Percentiles rank a stretch among this genome's conserved stretches.
These are phyloP conservation scores for Leucosticte australis DNA, from an alignment of 2,113 vertebrate species.

Conservation along the genomic window DNA sequence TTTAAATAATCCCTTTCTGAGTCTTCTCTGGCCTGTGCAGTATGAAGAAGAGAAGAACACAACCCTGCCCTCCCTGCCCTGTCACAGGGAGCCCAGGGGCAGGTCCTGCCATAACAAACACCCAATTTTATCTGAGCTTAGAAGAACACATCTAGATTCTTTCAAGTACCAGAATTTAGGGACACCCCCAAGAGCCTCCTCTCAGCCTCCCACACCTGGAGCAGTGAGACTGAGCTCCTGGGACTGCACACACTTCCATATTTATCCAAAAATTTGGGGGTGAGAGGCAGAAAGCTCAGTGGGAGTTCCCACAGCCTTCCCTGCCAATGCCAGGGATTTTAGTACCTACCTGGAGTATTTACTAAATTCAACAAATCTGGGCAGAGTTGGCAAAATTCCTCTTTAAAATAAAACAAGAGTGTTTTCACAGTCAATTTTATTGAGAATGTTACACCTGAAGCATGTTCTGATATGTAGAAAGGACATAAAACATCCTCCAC, in stretches of 20 bases:
- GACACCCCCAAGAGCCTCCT: neutral
- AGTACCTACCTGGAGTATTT: rapidly evolving
- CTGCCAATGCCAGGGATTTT: neutral
- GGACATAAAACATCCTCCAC: neutral
- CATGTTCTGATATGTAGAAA: neutral
- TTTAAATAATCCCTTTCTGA: neutral
- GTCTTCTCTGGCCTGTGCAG: neutral
- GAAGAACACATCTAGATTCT: neutral
- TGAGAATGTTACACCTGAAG: neutral
- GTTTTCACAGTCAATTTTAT: neutral
- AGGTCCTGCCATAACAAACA: neutral
- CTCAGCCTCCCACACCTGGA: neutral
- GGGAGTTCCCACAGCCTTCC: neutral
- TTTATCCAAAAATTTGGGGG: neutral
- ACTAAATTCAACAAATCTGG: neutral
- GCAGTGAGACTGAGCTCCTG: neutral
- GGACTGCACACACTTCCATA: neutral
- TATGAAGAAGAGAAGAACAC: neutral
- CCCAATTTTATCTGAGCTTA: neutral
- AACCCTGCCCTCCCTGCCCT: neutral
- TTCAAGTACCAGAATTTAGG: neutral
- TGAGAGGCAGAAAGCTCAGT: neutral
- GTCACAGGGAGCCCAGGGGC: neutral
- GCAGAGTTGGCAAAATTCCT: neutral
- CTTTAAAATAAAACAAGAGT: neutral